Base-by-base conservation (phyloP, 2,113 vertebrate genomes). In the Rhegmatorhina hoffmannsi region DNA sequence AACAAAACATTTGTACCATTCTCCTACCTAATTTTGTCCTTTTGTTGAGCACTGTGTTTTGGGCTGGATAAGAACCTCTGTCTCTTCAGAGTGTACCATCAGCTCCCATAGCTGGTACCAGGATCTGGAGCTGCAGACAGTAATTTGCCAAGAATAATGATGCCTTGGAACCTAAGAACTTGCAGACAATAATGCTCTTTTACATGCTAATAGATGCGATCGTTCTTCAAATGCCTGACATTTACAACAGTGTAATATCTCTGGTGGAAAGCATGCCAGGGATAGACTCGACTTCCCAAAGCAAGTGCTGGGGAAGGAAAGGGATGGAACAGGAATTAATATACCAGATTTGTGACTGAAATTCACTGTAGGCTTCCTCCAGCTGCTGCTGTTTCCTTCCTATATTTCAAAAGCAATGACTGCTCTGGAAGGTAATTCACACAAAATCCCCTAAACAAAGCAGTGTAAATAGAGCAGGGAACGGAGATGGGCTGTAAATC, bases 171-270 rank as follows among this genome's bases (percentile, higher is more conserved):
- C 69, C 64, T 75, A 59, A 60, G 59, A 90, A 89, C 86, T 81
- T 86, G 70, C 75, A 91, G 84, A 89, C 78, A 95, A 94, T 89
- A 81, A 81, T 85, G 47, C 46, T 83, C 87, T 92, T 92, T 94
- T 85, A 53, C 87, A 85, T 94, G 84, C 67, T 94, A 96, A 95
- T 95, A 87, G 87, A 68, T 67, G 50, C 34, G 44, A 92, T 95
- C 94, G 89, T 97, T 95, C 87, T 93, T 89, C 84, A 92, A 77
- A 87, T n/a, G 73, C 40, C 80, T 95, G 94, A 92, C 92, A 81
- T 93, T 92, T 94, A 82, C 29, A 87, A 89, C 93, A 92, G 80
- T 74, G 28, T 58, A 74, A 81, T 77, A 67, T 83, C 85, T 79
- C 68, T 55, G 47, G 38, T 4, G 5, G 63, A 79, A 66, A 72